phyloP scores from a whole-genome alignment of 2,888 invertebrate species.

The Cantharis rufa region DNA sequence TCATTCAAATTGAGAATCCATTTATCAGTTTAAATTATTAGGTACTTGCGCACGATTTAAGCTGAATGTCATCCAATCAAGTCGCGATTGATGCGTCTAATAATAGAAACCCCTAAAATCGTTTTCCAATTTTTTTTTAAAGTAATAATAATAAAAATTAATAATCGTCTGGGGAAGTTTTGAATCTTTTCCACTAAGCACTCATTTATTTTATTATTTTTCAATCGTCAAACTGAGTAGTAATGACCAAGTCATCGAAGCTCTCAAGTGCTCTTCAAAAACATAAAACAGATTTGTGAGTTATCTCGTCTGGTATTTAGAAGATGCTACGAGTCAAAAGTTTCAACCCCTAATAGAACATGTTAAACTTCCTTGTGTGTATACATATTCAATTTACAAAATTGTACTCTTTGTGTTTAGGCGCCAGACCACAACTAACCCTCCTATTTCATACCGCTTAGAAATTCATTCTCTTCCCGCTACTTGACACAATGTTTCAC shows the following conservation, averaged over 20 bases:
- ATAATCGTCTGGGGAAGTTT: not conserved
- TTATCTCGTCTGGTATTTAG: not conserved
- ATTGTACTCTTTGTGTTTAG: slow-evolving; percentile 18
- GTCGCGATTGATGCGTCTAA: not conserved
- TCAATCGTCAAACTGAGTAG: not conserved
- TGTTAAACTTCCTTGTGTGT: slow-evolving; percentile 18
- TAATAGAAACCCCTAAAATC: not conserved
- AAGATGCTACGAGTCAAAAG: slow-evolving; percentile 6
- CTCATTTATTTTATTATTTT: not conserved
- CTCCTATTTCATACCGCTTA: not conserved
- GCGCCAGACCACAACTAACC: slow-evolving; percentile 24
- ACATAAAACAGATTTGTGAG: not conserved
- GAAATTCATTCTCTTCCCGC: not conserved
- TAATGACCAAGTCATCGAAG: not conserved
- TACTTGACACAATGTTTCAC: not conserved
- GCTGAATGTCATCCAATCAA: slow-evolving; percentile 8
- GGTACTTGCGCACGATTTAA: slow-evolving; percentile 1
- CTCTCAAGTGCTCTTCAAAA: not conserved
- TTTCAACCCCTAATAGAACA: slow-evolving; percentile 1
- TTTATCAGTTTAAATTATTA: slow-evolving; percentile 11
- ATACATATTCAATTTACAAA: slow-evolving; percentile 25
- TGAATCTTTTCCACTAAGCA: not conserved
- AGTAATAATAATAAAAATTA: too few species aligned
- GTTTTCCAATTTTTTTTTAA: not conserved
- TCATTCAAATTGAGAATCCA: not conserved